Conservation (phyloP, 2,113 vertebrate species). For the Salvelinus alpinus region DNA sequence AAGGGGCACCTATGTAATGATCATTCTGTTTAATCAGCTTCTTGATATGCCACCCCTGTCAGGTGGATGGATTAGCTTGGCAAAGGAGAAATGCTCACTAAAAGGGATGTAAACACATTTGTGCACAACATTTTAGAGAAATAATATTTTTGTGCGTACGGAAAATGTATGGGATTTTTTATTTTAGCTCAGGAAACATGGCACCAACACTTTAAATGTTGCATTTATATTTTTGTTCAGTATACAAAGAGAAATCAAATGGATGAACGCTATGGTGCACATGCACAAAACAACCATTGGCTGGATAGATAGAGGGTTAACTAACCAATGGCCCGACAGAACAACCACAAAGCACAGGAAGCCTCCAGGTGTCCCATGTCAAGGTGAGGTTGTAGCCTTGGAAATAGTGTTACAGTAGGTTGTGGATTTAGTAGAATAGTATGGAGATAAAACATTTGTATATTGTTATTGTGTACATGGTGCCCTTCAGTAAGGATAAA, state of each 20-base stretch:
- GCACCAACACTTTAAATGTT: too few relatives aligned
- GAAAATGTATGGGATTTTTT: too few relatives aligned
- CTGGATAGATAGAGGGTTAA: constrained; percentile 23
- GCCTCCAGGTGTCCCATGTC: constrained; percentile 1
- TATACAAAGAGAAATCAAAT: not conserved
- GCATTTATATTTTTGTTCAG: too few relatives aligned
- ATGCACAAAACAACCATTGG: not conserved
- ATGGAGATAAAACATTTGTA: not conserved
- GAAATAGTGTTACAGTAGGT: not conserved
- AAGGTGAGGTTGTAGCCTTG: constrained; percentile 1
- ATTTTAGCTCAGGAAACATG: too few relatives aligned
- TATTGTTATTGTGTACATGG: not conserved
- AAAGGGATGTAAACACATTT: too few relatives aligned
- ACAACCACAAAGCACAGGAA: constrained; percentile 12
- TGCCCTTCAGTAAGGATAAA: not conserved
- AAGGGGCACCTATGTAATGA: too few relatives aligned
- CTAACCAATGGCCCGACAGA: constrained; percentile 29
- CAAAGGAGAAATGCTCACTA: too few relatives aligned
- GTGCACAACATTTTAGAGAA: too few relatives aligned
- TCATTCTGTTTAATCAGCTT: too few relatives aligned
- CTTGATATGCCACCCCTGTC: too few relatives aligned
- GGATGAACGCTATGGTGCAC: not conserved
- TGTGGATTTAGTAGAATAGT: not conserved
- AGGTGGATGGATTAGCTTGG: too few relatives aligned
- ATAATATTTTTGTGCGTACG: too few relatives aligned